Conservation (phyloP, 1,140 invertebrate species). For the Drosophila santomea region DNA sequence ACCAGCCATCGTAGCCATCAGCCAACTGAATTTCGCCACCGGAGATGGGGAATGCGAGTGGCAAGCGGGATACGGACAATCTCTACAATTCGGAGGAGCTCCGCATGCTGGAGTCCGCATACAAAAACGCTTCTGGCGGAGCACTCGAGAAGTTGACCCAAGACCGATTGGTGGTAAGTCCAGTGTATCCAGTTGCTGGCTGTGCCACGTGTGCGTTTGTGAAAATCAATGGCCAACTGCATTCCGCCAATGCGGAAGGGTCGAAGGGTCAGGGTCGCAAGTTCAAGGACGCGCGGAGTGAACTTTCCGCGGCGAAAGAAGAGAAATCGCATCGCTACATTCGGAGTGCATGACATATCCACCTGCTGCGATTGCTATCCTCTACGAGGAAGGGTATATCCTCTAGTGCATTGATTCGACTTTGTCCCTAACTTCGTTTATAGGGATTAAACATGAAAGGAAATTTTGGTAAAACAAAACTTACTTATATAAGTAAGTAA, state of each 20-base stretch:
- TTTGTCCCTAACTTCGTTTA: too few species aligned
- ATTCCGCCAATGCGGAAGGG: slow-evolving; percentile 46
- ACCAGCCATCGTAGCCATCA: slow-evolving; percentile 4
- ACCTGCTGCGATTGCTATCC: slow-evolving; percentile 24
- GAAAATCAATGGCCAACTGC: slow-evolving; percentile 64
- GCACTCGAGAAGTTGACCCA: slow-evolving; percentile 67
- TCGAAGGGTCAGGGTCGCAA: slow-evolving; percentile 68
- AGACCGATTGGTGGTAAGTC: slow-evolving; percentile 68
- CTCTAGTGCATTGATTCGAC: background rate
- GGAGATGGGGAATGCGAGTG: slow-evolving; percentile 68
- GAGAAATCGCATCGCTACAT: slow-evolving; percentile 4
- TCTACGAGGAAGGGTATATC: background rate
- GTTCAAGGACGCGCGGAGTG: slow-evolving; percentile 35
- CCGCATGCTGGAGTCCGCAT: slow-evolving; percentile 63
- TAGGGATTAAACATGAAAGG: too few species aligned
- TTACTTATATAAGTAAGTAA: too few species aligned
- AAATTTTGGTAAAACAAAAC: too few species aligned
- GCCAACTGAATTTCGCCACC: background rate
- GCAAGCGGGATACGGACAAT: slow-evolving; percentile 67
- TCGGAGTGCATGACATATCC: slow-evolving; percentile 13
- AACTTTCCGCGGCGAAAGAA: slow-evolving; percentile 19
- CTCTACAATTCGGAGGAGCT: slow-evolving; percentile 65
- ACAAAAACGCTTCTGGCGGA: slow-evolving; percentile 69
- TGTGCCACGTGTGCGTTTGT: slow-evolving; percentile 16
- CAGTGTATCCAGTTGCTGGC: background rate